These are phyloP conservation scores for Siniperca undulata DNA, from an alignment of 2,797 vertebrate species.

Conservation along the genomic window DNA sequence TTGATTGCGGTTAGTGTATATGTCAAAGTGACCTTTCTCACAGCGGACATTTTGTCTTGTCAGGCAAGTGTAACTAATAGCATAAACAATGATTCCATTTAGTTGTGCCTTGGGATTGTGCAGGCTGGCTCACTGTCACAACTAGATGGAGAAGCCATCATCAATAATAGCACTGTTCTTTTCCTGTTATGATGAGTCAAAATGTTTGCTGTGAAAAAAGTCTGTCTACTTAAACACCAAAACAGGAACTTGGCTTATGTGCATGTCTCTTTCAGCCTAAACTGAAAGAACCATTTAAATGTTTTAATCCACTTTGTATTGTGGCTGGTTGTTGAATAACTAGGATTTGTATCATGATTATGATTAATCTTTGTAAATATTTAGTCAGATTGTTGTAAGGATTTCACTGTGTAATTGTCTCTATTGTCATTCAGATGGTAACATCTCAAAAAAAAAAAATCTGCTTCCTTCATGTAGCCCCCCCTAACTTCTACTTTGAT, in stretches of 20 bases:
- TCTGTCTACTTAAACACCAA: background rate
- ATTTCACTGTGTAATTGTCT: background rate
- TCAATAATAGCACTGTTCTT: background rate
- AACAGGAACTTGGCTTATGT: background rate
- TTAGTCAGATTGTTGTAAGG: background rate
- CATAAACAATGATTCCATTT: background rate
- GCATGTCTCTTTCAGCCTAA: background rate
- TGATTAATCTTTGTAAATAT: conserved; percentile 17
- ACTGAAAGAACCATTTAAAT: background rate
- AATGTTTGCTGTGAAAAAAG: background rate
- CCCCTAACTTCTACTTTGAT: background rate
- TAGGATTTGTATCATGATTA: background rate
- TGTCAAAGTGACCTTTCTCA: conserved; percentile 6
- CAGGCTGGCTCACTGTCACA: background rate
- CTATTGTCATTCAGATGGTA: background rate
- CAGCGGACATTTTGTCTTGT: background rate
- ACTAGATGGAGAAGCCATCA: background rate
- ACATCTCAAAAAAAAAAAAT: background rate
- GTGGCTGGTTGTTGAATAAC: background rate
- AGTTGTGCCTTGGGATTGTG: background rate
- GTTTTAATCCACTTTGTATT: background rate
- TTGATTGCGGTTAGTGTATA: background rate
- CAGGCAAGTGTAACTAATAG: background rate
- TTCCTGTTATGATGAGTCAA: background rate
- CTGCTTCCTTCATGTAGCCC: background rate